A percentile compares a stretch with the other conserved stretches of the same genome.
Evolutionary conservation across 1,140 invertebrate species (phyloP).

Genomic region (Papilio machaon): DNA sequence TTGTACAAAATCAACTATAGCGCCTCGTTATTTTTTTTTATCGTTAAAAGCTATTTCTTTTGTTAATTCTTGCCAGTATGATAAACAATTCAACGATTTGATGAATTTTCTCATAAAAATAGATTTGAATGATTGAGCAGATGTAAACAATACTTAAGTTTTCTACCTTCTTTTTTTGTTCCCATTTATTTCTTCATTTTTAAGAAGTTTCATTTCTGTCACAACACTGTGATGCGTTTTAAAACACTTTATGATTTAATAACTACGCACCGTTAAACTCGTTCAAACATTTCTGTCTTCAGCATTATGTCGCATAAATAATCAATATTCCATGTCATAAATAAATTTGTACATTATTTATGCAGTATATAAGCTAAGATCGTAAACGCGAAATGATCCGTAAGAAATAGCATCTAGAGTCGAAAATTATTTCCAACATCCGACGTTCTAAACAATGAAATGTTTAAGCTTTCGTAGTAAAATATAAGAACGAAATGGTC

Average conservation of each 20-base stretch:
- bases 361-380: conserved; percentile 12
- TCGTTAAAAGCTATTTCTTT: not conserved
- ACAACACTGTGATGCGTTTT: not conserved
- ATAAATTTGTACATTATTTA: conserved; percentile 41
- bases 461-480: conserved; percentile 25
- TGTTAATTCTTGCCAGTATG: not conserved
- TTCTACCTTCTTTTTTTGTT: too few species aligned
- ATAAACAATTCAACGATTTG: not conserved
- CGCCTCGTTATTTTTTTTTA: not conserved
- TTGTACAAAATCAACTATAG: not conserved
- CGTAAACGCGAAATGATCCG: conserved; percentile 15
- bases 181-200: not conserved
- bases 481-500: conserved; percentile 36
- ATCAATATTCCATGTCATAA: conserved; percentile 48
- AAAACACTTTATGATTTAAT: not conserved
- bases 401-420: conserved; percentile 30
- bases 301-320: conserved; percentile 44
- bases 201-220: not conserved
- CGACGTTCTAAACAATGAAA: conserved; percentile 4
- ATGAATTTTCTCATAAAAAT: not conserved
- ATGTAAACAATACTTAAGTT: too few species aligned
- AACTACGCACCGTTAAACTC: not conserved
- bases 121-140: not conserved
- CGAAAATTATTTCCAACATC: conserved; percentile 2
- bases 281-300: conserved; percentile 35